Evolutionary conservation across 2,113 vertebrate species (phyloP).

Genomic region (Syrrhaptes paradoxus): DNA sequence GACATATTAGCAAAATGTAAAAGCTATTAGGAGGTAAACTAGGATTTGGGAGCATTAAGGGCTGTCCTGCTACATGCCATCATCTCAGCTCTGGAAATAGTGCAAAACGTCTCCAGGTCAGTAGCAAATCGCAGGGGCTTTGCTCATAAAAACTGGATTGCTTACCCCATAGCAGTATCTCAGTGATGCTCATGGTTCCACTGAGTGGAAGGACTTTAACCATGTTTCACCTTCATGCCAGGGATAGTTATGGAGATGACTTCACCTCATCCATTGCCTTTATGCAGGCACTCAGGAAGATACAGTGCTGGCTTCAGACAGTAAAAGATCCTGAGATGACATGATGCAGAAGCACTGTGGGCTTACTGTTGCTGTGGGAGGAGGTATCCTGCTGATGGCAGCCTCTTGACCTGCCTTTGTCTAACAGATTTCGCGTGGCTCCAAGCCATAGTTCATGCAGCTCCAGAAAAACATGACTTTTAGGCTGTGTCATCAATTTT

Average conservation of each 20-base stretch:
- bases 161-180: background rate
- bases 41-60: background rate
- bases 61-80: background rate
- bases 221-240: background rate
- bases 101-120: background rate
- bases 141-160: background rate
- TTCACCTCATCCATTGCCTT: background rate
- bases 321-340: background rate
- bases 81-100: background rate
- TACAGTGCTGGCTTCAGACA: background rate
- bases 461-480: background rate
- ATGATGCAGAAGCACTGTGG: background rate
- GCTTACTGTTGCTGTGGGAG: background rate
- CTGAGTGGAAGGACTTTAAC: background rate
- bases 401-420: conserved; percentile 2
- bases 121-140: background rate
- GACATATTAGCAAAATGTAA: background rate
- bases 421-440: background rate
- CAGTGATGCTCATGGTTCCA: background rate
- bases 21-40: background rate
- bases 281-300: background rate
- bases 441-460: background rate
- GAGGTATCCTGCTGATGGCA: background rate
- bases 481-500: background rate
- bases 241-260: background rate